Evolutionary conservation across 2,113 vertebrate genomes (phyloP).

Genomic region (Ia io): DNA sequence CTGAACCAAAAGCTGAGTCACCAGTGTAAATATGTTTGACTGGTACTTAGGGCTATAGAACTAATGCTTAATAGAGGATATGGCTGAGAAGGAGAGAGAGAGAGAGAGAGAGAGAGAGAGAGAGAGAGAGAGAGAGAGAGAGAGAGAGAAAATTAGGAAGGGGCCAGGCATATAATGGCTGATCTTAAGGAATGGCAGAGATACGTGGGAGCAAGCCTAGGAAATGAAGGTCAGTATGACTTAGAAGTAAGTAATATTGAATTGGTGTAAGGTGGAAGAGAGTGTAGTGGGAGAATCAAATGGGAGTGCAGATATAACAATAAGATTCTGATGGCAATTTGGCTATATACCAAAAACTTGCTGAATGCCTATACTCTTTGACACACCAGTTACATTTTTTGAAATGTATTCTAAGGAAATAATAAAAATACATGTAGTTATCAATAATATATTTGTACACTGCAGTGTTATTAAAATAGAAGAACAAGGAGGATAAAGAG

Average conservation of each 20-base stretch:
- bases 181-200: background rate
- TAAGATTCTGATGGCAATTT: background rate
- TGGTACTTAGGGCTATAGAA: background rate
- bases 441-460: background rate
- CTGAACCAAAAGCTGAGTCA: background rate
- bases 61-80: background rate
- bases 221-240: background rate
- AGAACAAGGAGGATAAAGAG: background rate
- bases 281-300: background rate
- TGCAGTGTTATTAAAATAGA: background rate
- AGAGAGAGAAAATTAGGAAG: background rate
- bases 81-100: background rate
- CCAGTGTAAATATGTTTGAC: background rate
- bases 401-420: background rate
- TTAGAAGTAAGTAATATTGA: background rate
- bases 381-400: background rate
- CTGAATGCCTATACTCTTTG: background rate
- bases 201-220: background rate
- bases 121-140: background rate
- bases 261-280: background rate
- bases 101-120: background rate
- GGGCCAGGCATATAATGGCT: background rate
- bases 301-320: background rate
- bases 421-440: background rate
- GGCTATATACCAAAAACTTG: background rate